Evolutionary conservation across 1,140 invertebrate genomes (phyloP).

Genomic region (Tetramorium parvispinum): DNA sequence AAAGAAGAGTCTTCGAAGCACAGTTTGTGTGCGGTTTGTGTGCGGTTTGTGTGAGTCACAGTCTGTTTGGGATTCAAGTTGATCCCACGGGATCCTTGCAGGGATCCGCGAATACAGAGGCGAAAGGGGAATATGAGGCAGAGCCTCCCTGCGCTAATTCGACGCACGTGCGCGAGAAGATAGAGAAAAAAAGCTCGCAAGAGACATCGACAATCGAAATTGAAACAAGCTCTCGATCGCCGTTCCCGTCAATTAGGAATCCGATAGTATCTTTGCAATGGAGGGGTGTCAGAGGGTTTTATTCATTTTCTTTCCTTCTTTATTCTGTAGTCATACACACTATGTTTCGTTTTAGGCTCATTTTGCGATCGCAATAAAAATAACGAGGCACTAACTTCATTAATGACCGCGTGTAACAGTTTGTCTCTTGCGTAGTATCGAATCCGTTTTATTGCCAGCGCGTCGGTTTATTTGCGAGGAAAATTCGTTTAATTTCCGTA

Average conservation of each 20-base stretch:
- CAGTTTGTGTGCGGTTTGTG: constrained; percentile 54
- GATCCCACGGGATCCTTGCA: constrained; percentile 63
- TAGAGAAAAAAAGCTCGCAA: constrained; percentile 35
- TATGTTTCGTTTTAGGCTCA: constrained; percentile 17
- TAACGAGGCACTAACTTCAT: constrained; percentile 42
- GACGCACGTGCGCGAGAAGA: constrained; percentile 76
- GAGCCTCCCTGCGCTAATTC: constrained; percentile 73
- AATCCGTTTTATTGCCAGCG: background rate
- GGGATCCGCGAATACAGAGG: constrained; percentile 25
- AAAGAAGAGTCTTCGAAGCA: constrained; percentile 25
- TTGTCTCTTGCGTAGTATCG: background rate
- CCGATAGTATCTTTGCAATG: constrained; percentile 33
- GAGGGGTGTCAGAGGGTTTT: background rate
- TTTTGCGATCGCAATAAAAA: constrained; percentile 41
- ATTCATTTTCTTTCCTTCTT: background rate
- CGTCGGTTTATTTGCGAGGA: constrained; percentile 23
- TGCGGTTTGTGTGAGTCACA: constrained; percentile 70
- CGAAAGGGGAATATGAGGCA: constrained; percentile 23
- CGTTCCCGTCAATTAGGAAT: constrained; percentile 31
- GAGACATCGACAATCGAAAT: constrained; percentile 58
- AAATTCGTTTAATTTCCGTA: constrained; percentile 24
- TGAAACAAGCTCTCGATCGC: constrained; percentile 64
- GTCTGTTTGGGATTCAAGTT: constrained; percentile 49
- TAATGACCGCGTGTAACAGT: constrained; percentile 24
- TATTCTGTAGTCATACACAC: background rate